Conservation (phyloP, 2,113 vertebrate species). For the Pontoporia blainvillei region DNA sequence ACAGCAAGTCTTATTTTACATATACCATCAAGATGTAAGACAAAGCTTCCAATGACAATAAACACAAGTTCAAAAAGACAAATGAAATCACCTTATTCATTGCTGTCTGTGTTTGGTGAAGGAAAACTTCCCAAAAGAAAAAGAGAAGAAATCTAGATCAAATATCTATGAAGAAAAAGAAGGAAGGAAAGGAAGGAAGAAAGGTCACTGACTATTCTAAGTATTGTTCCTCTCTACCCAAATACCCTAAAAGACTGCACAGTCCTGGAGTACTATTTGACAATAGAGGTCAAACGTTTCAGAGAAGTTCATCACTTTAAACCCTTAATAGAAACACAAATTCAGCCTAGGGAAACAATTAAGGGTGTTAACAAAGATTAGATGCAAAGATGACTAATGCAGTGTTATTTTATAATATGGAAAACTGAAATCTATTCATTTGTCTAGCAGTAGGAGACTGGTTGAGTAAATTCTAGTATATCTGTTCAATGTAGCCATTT, state of each 20-base stretch:
- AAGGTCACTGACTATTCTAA: neutral
- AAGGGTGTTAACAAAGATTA: neutral
- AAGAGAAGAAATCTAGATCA: neutral
- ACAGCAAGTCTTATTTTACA: neutral
- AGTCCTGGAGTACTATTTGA: neutral
- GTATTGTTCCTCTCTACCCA: neutral
- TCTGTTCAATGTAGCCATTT: neutral
- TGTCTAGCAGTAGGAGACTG: neutral
- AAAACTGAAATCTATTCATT: neutral
- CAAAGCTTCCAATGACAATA: neutral
- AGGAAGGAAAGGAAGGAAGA: neutral
- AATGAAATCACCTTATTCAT: neutral
- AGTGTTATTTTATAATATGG: neutral
- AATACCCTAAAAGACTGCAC: neutral
- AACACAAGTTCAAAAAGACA: slow-evolving; percentile 2
- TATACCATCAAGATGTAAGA: neutral
- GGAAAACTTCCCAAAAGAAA: neutral
- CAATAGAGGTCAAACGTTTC: neutral
- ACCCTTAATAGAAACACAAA: neutral
- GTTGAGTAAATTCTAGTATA: neutral
- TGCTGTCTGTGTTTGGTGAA: neutral
- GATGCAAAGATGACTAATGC: neutral
- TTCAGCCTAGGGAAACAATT: neutral
- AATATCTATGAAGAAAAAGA: neutral
- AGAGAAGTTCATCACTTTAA: neutral